These are phyloP conservation scores for Centropristis striata DNA, from an alignment of 2,113 vertebrate species.

Conservation along the genomic window DNA sequence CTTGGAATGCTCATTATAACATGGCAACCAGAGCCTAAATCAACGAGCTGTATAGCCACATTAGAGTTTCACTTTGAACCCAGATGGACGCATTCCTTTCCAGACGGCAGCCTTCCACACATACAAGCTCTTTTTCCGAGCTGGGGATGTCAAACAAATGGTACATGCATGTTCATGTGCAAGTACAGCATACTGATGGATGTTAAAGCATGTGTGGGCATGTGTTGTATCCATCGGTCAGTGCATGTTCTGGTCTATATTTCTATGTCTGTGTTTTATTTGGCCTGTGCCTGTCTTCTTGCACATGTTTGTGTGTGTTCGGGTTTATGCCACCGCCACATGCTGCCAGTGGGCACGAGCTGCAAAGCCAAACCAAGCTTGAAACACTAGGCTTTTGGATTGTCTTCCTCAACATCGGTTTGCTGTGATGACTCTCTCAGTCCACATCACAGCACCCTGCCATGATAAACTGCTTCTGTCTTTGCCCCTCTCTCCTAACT, in stretches of 20 bases:
- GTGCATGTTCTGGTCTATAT: conserved; percentile 21
- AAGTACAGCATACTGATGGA: conserved; percentile 15
- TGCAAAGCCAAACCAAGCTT: conserved; percentile 42
- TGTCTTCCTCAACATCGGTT: conserved; percentile 23
- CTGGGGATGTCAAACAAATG: conserved; percentile 18
- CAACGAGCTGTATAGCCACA: conserved; percentile 46
- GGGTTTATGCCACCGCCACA: neutral
- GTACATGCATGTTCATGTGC: conserved; percentile 29
- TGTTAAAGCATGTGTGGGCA: conserved; percentile 4
- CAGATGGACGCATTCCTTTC: conserved; percentile 63
- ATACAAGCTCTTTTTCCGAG: conserved; percentile 20
- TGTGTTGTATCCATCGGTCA: conserved; percentile 5
- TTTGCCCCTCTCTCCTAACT: neutral
- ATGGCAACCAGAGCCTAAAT: conserved; percentile 46
- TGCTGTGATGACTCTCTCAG: conserved; percentile 32
- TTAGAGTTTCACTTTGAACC: conserved; percentile 58
- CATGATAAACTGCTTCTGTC: conserved; percentile 23
- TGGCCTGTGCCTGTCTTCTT: conserved; percentile 23
- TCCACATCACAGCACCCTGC: conserved; percentile 32
- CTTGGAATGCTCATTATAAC: conserved; percentile 51
- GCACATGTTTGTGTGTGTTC: conserved; percentile 3
- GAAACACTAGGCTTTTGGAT: conserved; percentile 23
- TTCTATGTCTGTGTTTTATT: conserved; percentile 35
- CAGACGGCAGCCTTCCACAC: conserved; percentile 27
- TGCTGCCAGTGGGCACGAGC: conserved; percentile 18